phyloP scores from a whole-genome alignment of 2,888 invertebrate genomes.

The Desoria tigrina region DNA sequence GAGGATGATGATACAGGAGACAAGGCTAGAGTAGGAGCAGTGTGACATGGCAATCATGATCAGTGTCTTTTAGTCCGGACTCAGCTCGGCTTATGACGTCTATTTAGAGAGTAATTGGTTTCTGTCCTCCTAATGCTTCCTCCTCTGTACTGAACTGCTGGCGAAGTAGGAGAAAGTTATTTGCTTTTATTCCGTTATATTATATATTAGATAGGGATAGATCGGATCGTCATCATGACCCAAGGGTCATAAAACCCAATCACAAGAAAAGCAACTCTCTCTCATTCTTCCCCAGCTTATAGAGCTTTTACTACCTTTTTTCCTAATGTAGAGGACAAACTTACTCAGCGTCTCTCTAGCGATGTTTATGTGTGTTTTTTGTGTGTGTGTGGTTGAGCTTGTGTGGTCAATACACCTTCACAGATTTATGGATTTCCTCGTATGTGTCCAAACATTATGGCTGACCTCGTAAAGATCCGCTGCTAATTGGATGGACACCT shows the following conservation, averaged over 20 bases:
- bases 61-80: no score
- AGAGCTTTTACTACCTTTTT: not conserved
- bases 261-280: constrained; percentile 18
- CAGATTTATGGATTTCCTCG: constrained; percentile 1
- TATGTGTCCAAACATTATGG: not conserved
- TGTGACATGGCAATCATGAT: no score
- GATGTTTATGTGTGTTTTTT: not conserved
- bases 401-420: not conserved
- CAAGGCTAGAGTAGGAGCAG: no score
- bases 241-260: constrained; percentile 15
- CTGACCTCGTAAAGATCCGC: constrained; percentile 7
- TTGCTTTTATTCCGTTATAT: no score
- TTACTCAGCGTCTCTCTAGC: not conserved
- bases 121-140: not conserved
- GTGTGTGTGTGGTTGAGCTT: not conserved
- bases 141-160: no score
- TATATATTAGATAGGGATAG: constrained; percentile 5
- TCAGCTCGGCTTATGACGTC: constrained; percentile 3
- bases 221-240: constrained; percentile 14
- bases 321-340: not conserved
- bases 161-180: no score
- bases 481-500: constrained; percentile 9
- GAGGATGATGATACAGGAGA: not conserved
- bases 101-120: constrained; percentile 6
- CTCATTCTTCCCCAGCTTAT: not conserved